phyloP scores from a whole-genome alignment of 2,797 vertebrate species.

The Florisuga fusca region DNA sequence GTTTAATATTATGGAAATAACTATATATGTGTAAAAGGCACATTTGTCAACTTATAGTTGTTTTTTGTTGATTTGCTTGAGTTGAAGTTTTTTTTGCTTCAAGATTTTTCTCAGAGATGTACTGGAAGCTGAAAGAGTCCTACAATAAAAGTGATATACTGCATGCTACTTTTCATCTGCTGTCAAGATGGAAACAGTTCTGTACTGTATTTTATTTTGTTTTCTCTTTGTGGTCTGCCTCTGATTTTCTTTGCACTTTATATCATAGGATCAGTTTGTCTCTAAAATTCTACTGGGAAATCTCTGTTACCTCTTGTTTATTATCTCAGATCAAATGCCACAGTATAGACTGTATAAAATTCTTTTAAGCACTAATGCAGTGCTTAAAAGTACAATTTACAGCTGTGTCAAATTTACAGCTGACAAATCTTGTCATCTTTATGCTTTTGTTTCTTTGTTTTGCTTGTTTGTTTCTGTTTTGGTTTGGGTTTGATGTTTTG shows the following conservation, averaged over 20 bases:
- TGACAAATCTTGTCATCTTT: no score
- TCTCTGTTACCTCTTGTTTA: background rate
- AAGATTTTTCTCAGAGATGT: background rate
- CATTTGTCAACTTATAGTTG: background rate
- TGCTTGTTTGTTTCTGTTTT: no score
- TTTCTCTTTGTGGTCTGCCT: constrained; percentile 14
- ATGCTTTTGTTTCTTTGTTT: no score
- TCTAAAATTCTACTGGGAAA: background rate
- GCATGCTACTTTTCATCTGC: background rate
- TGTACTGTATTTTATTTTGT: background rate
- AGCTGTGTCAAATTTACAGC: no score
- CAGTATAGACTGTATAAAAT: background rate
- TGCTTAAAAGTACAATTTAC: no score
- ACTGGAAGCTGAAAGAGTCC: background rate
- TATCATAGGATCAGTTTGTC: background rate
- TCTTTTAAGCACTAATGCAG: background rate
- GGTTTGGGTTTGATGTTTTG: no score
- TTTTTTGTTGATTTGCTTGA: constrained; percentile 30
- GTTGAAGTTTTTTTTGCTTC: background rate
- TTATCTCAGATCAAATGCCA: background rate
- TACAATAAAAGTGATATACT: constrained; percentile 32
- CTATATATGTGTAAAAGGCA: background rate
- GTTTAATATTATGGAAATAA: constrained; percentile 11
- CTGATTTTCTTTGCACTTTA: constrained; percentile 16
- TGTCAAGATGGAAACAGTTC: constrained; percentile 22